These are phyloP conservation scores for Vidua chalybeata DNA, from an alignment of 2,113 vertebrate species.

Conservation along the genomic window DNA sequence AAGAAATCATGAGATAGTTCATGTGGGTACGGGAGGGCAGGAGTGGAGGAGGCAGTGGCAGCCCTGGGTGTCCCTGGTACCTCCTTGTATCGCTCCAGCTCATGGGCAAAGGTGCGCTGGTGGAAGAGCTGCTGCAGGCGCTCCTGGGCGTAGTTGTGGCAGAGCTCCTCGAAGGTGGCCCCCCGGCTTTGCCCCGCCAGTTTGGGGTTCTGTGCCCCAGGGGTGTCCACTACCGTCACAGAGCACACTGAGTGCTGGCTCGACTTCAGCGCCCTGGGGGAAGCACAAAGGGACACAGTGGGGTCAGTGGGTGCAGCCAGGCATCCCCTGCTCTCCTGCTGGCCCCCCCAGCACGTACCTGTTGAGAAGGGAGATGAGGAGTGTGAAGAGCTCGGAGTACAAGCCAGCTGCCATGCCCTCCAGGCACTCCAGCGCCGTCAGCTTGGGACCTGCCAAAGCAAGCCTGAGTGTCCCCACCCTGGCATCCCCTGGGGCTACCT, in stretches of 20 bases:
- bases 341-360: conserved; percentile 66
- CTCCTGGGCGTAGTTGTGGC: conserved; percentile 97
- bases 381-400: conserved; percentile 92
- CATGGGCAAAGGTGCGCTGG: conserved; percentile 88
- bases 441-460: conserved; percentile 79
- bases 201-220: conserved; percentile 93
- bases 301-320: neutral
- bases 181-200: conserved; percentile 81
- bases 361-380: conserved; percentile 94
- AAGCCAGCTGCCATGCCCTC: conserved; percentile 92
- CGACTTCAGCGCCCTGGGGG: conserved; percentile 89
- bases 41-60: accelerated
- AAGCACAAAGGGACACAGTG: neutral
- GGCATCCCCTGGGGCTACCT: accelerated
- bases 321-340: accelerated
- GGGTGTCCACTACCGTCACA: conserved; percentile 93
- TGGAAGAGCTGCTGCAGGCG: conserved; percentile 94
- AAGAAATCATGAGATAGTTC: neutral
- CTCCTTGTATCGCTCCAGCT: conserved; percentile 96
- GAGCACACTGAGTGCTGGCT: conserved; percentile 95
- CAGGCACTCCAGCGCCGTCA: conserved; percentile 92
- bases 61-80: conserved; percentile 59
- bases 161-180: conserved; percentile 95
- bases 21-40: neutral
- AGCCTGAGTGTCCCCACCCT: neutral